Base-by-base conservation (phyloP, 2,888 invertebrate species). In the Aleiodes testaceus region DNA sequence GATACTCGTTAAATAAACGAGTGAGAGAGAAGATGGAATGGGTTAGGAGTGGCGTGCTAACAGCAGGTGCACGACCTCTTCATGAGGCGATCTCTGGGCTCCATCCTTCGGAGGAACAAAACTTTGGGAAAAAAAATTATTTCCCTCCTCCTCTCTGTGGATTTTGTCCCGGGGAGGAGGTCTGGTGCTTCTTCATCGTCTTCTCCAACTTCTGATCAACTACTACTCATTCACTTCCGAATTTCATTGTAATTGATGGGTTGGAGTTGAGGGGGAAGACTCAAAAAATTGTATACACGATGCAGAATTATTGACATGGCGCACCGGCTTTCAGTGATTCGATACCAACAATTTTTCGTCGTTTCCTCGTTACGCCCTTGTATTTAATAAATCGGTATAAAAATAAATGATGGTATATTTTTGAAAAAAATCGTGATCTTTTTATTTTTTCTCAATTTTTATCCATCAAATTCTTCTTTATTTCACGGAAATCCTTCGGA, bases 31-130 rank as follows among this genome's bases (percentile, higher is more conserved):
- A 52, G 52, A 52, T 50, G 49, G 70, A 70, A 68, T 22, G 59
- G 72, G 68, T 72, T 73, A 66, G 74, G 71, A 67, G 81, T 80
- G 81, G 82, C 79, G 80, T 80, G 81, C 83, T 79, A 83, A 82
- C 80, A 84, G 83, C 84, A 84, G 84, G 83, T 84, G 84, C 78
- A 79, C 82, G 81, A 83, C 83, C 83, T 84, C 82, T 82, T 79
- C 82, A 78, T 80, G 79, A 80, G 75, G 73, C 36, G 36, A 36
- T 36, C 36, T 36, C 36, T 36, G 6, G 36, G 7, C 36, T 36
- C 36, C 9, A 36, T 36, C 36, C 9, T 36, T 36, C 36, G 36
- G 9, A 36, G 11, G 9, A 36, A 36, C 36, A 36, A 36, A 36
- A 36, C 36, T 9, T 9, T 9, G 26, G 53, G 30, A 16, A 78